Percentiles rank a stretch among this genome's conserved stretches.
phyloP scores from a whole-genome alignment of 2,113 vertebrate species.

The Bos taurus region ARS-UCD2.0 NC_037349.1:9758001-9758500 shows the following conservation, averaged over 20 bases:
- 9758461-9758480: slow-evolving; percentile 86
- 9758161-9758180: slow-evolving; percentile 88
- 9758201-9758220: slow-evolving; percentile 90
- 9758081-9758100: slow-evolving; percentile 70
- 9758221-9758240: slow-evolving; percentile 82
- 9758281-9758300: slow-evolving; percentile 83
- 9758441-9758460: slow-evolving; percentile 86
- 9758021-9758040: slow-evolving; percentile 59
- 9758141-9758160: slow-evolving; percentile 85
- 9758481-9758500: slow-evolving; percentile 72
- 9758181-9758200: slow-evolving; percentile 90
- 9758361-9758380: slow-evolving; percentile 88
- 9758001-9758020: slow-evolving; percentile 64
- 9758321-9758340: slow-evolving; percentile 86
- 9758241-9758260: slow-evolving; percentile 91
- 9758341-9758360: slow-evolving; percentile 81
- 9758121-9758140: slow-evolving; percentile 87
- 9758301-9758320: slow-evolving; percentile 85
- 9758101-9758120: slow-evolving; percentile 89
- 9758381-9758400: slow-evolving; percentile 86
- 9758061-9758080: slow-evolving; percentile 83
- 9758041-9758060: slow-evolving; percentile 71
- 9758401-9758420: slow-evolving; percentile 89
- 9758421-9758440: slow-evolving; percentile 88
- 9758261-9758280: slow-evolving; percentile 90